These are phyloP conservation scores for Keiferia lycopersicella DNA, from an alignment of 2,888 invertebrate species.

Conservation along the genomic window DNA sequence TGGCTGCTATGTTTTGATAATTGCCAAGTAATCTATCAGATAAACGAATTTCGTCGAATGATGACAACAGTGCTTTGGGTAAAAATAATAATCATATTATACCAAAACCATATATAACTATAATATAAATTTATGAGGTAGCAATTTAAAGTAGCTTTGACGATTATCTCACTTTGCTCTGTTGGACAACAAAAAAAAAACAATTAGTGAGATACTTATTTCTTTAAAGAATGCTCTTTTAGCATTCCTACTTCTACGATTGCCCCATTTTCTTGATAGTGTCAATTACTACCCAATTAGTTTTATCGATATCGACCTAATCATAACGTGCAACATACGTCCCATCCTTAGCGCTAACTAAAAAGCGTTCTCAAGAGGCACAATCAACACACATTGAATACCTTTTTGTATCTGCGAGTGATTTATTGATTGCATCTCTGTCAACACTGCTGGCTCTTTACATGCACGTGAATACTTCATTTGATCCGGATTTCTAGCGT, in stretches of 20 bases:
- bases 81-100: no score
- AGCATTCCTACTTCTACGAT: no score
- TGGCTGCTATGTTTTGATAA: not conserved
- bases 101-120: no score
- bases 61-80: no score
- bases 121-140: no score
- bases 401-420: slow-evolving; percentile 74
- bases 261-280: no score
- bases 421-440: slow-evolving; percentile 81
- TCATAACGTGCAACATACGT: not conserved
- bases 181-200: no score
- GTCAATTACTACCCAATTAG: not conserved
- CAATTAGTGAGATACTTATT: no score
- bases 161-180: no score
- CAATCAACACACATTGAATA: slow-evolving; percentile 81
- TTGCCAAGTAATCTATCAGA: not conserved
- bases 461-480: slow-evolving; percentile 77
- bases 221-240: no score
- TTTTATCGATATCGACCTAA: slow-evolving; percentile 31
- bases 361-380: slow-evolving; percentile 76
- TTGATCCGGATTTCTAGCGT: slow-evolving; percentile 81
- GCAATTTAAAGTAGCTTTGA: no score
- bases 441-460: slow-evolving; percentile 75
- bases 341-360: slow-evolving; percentile 62
- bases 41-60: no score